Conservation (phyloP, 2,888 invertebrate genomes). For the Lymantria dispar region DNA sequence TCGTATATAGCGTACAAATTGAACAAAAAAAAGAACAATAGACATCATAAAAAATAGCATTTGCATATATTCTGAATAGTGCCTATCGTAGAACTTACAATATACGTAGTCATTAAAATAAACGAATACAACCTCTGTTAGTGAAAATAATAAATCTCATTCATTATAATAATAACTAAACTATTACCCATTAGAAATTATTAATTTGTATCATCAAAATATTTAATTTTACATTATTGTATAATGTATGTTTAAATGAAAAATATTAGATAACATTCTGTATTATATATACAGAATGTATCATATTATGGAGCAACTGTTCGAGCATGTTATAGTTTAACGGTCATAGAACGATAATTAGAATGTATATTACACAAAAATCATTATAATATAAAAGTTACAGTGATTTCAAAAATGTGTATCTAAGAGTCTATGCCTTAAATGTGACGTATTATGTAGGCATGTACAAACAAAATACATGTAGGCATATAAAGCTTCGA, state of each 20-base stretch:
- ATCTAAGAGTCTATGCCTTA: too few species aligned
- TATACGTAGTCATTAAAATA: slow-evolving; percentile 15
- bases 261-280: slow-evolving; percentile 9
- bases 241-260: not conserved
- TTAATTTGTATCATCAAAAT: not conserved
- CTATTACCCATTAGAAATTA: not conserved
- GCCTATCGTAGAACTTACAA: slow-evolving; percentile 25
- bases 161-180: slow-evolving; percentile 3
- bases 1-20: slow-evolving; percentile 52
- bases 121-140: slow-evolving; percentile 27
- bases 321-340: too few species aligned
- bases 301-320: too few species aligned
- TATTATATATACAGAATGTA: too few species aligned
- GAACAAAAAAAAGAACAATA: slow-evolving; percentile 38
- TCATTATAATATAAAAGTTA: too few species aligned
- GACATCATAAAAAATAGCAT: slow-evolving; percentile 29
- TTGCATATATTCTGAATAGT: slow-evolving; percentile 26
- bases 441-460: too few species aligned
- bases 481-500: too few species aligned
- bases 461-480: too few species aligned
- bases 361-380: too few species aligned
- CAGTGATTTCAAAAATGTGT: too few species aligned
- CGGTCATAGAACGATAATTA: too few species aligned
- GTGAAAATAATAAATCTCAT: slow-evolving; percentile 1
- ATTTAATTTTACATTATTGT: too few species aligned